phyloP scores from a whole-genome alignment of 30 jellyfish, hydroid and myxozoan genomes.

The Cassiopea andromeda region DNA sequence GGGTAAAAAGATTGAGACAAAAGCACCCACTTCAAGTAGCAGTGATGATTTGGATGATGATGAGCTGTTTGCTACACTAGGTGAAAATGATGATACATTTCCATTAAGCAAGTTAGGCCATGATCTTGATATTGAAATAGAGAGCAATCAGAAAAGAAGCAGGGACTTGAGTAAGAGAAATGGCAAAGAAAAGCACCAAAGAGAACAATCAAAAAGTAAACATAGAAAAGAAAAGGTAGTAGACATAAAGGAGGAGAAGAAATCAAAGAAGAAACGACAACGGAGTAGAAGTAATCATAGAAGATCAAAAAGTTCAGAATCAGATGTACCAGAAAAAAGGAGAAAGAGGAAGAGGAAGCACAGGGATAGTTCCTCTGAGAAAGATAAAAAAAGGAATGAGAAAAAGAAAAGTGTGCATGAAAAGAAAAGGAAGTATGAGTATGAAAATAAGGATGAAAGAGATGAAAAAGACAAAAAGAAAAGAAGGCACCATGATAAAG shows the following conservation, averaged over 20 bases:
- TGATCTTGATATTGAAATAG: not conserved
- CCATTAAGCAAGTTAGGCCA: slow-evolving; percentile 17
- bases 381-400: slow-evolving; percentile 6
- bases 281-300: slow-evolving; percentile 50
- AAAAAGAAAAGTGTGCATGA: slow-evolving; percentile 2
- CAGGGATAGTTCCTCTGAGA: slow-evolving; percentile 30
- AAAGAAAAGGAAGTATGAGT: slow-evolving; percentile 12
- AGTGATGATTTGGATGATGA: not conserved
- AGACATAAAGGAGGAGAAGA: not conserved
- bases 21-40: not conserved
- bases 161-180: not conserved
- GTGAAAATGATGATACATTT: slow-evolving; percentile 6
- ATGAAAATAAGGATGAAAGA: not conserved
- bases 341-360: slow-evolving; percentile 33
- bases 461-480: not conserved
- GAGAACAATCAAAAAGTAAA: not conserved
- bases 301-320: slow-evolving; percentile 50
- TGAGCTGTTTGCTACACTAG: slow-evolving; percentile 16
- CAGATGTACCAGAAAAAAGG: slow-evolving; percentile 42
- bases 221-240: not conserved
- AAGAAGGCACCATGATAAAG: not conserved
- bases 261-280: slow-evolving; percentile 34
- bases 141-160: not conserved
- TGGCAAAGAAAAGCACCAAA: not conserved
- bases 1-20: not conserved